Conservation (phyloP, 2,113 vertebrate species). For the Eolophus roseicapilla region DNA sequence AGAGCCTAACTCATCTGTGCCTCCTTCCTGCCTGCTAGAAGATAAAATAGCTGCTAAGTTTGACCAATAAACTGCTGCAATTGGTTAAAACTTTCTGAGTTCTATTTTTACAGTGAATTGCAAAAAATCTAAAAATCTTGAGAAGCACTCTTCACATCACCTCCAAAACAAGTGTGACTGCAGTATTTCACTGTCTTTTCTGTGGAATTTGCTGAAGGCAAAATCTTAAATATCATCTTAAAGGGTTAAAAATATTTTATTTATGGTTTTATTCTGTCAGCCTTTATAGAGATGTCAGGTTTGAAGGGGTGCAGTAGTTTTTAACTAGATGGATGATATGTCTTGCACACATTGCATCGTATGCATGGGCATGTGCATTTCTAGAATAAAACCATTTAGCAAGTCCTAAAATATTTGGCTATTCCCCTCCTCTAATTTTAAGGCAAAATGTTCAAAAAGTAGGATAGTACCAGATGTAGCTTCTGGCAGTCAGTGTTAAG, state of each 20-base stretch:
- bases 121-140: neutral
- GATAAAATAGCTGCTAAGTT: neutral
- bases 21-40: neutral
- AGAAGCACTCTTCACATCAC: neutral
- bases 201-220: neutral
- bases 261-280: neutral
- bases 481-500: conserved; percentile 40
- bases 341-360: neutral
- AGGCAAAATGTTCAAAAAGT: conserved; percentile 30
- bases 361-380: neutral
- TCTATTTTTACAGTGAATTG: neutral
- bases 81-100: neutral
- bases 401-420: conserved; percentile 37
- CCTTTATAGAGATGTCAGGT: neutral
- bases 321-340: neutral
- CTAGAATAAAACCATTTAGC: conserved; percentile 19
- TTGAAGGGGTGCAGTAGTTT: neutral
- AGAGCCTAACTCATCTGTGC: neutral
- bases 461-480: conserved; percentile 51
- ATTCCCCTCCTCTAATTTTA: conserved; percentile 21
- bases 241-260: neutral
- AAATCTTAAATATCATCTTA: neutral
- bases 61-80: neutral
- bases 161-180: neutral
- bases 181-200: neutral